Conservation (phyloP, 2,113 vertebrate genomes). For the Pelecanoides urinatrix region DNA sequence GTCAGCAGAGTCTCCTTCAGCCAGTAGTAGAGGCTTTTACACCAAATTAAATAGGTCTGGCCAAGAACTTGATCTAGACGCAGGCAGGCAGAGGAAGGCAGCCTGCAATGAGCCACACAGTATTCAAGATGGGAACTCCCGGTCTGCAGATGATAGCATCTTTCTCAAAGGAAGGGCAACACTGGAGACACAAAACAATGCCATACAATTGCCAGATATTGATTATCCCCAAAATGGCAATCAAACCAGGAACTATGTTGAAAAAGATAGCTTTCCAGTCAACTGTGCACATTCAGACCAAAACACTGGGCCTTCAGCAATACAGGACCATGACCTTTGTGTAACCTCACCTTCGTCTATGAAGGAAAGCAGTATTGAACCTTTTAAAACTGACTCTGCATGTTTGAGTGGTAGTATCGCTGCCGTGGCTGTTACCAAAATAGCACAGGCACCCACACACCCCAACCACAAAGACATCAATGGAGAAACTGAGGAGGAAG, state of each 20-base stretch:
- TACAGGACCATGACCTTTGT: neutral
- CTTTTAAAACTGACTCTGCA: neutral
- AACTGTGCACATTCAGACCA: neutral
- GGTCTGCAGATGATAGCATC: neutral
- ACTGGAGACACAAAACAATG: neutral
- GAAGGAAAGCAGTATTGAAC: constrained; percentile 1
- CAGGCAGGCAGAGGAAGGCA: neutral
- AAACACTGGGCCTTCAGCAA: neutral
- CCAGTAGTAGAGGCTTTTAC: neutral
- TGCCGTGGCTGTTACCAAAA: neutral
- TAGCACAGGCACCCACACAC: neutral
- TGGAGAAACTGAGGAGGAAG: constrained; percentile 63
- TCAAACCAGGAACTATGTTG: neutral
- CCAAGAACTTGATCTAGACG: neutral
- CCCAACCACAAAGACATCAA: neutral
- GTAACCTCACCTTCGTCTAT: neutral
- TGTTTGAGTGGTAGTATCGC: neutral
- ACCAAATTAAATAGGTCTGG: neutral
- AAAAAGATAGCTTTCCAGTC: neutral
- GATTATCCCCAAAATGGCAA: neutral
- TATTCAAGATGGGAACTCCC: neutral
- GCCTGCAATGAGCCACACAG: neutral
- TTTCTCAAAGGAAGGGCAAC: neutral
- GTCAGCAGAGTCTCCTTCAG: neutral
- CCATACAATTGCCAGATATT: neutral